Evolutionary conservation across 2,797 vertebrate genomes (phyloP).

Genomic region (Mico argentatus): DNA sequence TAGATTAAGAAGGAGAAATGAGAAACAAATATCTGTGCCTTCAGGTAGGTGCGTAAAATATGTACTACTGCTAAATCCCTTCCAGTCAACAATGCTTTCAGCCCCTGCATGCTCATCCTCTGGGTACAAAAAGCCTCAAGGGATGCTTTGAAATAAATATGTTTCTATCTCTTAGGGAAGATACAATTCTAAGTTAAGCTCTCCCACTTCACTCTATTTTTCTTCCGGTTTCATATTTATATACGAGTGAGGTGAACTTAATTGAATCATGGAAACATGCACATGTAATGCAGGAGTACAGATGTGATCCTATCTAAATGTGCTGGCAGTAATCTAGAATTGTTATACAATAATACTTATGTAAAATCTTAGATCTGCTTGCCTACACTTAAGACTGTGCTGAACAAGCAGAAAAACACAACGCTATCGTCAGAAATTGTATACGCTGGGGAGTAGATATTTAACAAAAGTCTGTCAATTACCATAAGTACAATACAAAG

Average conservation of each 20-base stretch:
- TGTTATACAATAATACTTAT: background rate
- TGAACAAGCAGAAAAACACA: background rate
- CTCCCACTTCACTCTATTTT: background rate
- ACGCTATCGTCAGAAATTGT: background rate
- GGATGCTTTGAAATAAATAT: background rate
- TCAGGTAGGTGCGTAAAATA: background rate
- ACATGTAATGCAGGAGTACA: background rate
- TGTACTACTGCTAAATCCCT: background rate
- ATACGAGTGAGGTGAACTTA: background rate
- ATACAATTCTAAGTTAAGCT: background rate
- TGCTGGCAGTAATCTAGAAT: background rate
- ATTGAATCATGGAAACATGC: background rate
- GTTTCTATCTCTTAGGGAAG: background rate
- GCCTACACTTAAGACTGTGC: background rate
- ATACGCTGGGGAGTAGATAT: background rate
- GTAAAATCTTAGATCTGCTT: background rate
- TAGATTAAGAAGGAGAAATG: background rate
- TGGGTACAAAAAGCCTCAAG: background rate
- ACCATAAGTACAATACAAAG: background rate
- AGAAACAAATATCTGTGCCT: background rate
- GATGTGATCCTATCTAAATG: background rate
- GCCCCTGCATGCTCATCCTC: background rate
- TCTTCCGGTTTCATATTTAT: background rate
- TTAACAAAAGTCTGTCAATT: background rate
- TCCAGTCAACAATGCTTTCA: background rate